These are phyloP conservation scores for Drosophila sturtevanti DNA, from an alignment of 1,140 invertebrate genomes.

Conservation along the genomic window DNA sequence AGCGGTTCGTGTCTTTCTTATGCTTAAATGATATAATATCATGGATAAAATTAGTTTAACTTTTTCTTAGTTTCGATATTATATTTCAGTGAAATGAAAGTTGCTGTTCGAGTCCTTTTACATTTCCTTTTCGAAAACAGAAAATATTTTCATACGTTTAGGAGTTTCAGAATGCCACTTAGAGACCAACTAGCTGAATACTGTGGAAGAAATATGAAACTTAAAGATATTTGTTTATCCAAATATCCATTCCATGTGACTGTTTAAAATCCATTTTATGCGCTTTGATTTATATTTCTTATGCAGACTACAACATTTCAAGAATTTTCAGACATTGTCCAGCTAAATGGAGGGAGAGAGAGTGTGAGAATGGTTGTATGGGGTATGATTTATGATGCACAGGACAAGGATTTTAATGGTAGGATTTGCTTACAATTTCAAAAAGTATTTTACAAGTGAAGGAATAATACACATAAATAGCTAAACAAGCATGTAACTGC, in stretches of 20 bases:
- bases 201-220: constrained; percentile 40
- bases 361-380: not conserved
- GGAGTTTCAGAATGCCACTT: not conserved
- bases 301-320: constrained; percentile 42
- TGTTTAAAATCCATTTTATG: constrained; percentile 56
- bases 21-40: no score
- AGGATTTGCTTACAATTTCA: constrained; percentile 11
- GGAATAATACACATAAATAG: constrained; percentile 14
- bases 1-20: no score
- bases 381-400: constrained; percentile 51
- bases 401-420: constrained; percentile 5
- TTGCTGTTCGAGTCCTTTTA: no score
- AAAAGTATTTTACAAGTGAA: constrained; percentile 15
- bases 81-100: no score
- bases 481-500: constrained; percentile 61
- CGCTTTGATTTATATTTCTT: constrained; percentile 59
- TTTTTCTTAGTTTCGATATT: no score
- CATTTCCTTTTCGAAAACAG: no score
- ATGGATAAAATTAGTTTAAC: no score
- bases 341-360: not conserved
- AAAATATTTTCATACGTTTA: no score
- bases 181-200: not conserved
- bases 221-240: constrained; percentile 12
- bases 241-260: no score
- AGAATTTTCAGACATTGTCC: constrained; percentile 37